Base-by-base conservation (phyloP, 1,140 invertebrate genomes). In the Philopotamus ludificatus region DNA sequence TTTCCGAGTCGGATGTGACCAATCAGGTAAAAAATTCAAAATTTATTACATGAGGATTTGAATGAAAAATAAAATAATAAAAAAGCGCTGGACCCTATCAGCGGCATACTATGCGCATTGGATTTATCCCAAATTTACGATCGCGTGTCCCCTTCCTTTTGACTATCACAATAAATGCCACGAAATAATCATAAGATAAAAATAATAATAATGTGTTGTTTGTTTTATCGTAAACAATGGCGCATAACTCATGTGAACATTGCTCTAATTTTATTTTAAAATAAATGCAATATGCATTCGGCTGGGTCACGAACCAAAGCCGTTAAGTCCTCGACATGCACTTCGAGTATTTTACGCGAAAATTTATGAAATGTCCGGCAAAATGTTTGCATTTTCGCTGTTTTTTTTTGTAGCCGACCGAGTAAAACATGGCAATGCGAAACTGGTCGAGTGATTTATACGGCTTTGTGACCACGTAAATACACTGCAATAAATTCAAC, bases 21-120 rank as follows among this genome's bases (percentile, higher is more conserved):
- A 47, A 47, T 47, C 44, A 47, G 44, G 44, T 47, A 47, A 12
- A 47, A 47, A 47, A 16, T 20, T 47, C 18, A 9, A 16, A 47
- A 47, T 47, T 47, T 47, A 47, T 47, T n/a, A n/a, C n/a, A 47
- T 15, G 4, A 16, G 44, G 44, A 47, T 47, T 47, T 47, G 44
- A 47, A 47, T 16, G 18, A 47, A 8, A n/a, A n/a, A n/a, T n/a
- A 39, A 39, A 39, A 39, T 8, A n/a, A 12, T 34, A 34, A 34
- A 34, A 34, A 34, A 34, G 4, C 28, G 34, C 4, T 47, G 4
- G 15, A 47, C 18, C 18, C 44, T 20, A 20, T 15, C 44, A 47
- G 15, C 4, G 44, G 4, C 18, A 12, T 20, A n/a, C 34, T 15
- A 47, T 20, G 15, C 7, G 18, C 10, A 4, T 15, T 8, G 15